phyloP scores from a whole-genome alignment of 2,797 vertebrate species.

The Lithobates pipiens region DNA sequence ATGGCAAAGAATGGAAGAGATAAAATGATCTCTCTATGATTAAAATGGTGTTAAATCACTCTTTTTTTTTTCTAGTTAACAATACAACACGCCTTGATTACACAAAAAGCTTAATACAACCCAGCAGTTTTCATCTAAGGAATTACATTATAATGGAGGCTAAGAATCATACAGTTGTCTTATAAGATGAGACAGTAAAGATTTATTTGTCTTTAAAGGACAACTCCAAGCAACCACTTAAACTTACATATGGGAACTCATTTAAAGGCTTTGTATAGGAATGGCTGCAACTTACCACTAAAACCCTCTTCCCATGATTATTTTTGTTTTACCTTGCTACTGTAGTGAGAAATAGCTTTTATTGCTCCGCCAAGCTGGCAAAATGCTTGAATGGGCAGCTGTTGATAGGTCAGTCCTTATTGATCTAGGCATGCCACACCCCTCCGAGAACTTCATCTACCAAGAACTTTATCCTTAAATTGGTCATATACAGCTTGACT shows the following conservation, averaged over 20 bases:
- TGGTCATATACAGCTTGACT: no score
- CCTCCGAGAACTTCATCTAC: no score
- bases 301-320: neutral
- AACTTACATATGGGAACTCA: no score
- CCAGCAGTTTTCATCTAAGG: neutral
- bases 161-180: neutral
- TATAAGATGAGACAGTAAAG: no score
- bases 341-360: no score
- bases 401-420: no score
- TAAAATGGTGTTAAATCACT: conserved; percentile 40
- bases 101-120: conserved; percentile 16
- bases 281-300: no score
- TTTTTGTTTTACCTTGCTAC: neutral
- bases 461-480: no score
- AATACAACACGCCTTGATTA: conserved; percentile 33
- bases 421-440: no score
- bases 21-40: conserved; percentile 38
- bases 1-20: conserved; percentile 37
- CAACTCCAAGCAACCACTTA: neutral
- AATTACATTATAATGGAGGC: neutral
- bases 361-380: no score
- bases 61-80: neutral
- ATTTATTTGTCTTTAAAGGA: neutral
- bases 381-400: no score
- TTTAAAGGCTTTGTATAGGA: no score